A percentile compares a stretch with the other conserved stretches of the same genome.
phyloP scores from a whole-genome alignment of 2,113 vertebrate species.

The Alectura lathami region DNA sequence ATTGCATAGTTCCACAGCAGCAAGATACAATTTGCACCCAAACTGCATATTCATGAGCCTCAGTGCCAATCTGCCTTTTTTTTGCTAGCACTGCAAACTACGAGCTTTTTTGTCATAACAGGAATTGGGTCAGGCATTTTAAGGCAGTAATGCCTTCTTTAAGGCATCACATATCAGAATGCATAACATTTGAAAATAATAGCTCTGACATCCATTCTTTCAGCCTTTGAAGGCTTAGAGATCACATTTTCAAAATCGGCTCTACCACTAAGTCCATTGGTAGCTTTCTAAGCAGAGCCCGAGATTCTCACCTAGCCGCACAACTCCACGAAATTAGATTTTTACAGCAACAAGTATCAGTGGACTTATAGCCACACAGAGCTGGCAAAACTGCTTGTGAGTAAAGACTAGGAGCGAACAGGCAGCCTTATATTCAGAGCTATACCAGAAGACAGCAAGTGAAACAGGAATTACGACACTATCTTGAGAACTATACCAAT shows the following conservation, averaged over 20 bases:
- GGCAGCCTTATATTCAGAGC: not conserved
- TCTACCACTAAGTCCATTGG: not conserved
- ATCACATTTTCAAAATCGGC: constrained; percentile 10
- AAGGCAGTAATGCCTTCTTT: not conserved
- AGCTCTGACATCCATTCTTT: not conserved
- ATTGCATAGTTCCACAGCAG: not conserved
- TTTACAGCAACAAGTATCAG: not conserved
- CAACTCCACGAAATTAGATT: not conserved
- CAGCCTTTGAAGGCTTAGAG: not conserved
- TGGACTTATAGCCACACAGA: not conserved
- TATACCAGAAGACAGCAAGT: not conserved
- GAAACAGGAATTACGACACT: not conserved
- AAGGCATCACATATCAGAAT: not conserved
- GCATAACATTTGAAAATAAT: not conserved
- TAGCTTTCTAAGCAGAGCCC: not conserved
- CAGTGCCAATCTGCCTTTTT: not conserved
- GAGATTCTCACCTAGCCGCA: not conserved
- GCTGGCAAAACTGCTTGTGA: not conserved
- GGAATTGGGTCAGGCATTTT: not conserved
- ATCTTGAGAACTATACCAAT: not conserved
- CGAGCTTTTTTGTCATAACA: not conserved
- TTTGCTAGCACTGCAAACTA: not conserved
- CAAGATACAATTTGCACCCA: not conserved
- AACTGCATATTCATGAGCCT: not conserved
- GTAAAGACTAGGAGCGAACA: not conserved